A percentile compares a stretch with the other conserved stretches of the same genome.
phyloP scores from a whole-genome alignment of 2,888 invertebrate species.

The Nebria brevicollis region DNA sequence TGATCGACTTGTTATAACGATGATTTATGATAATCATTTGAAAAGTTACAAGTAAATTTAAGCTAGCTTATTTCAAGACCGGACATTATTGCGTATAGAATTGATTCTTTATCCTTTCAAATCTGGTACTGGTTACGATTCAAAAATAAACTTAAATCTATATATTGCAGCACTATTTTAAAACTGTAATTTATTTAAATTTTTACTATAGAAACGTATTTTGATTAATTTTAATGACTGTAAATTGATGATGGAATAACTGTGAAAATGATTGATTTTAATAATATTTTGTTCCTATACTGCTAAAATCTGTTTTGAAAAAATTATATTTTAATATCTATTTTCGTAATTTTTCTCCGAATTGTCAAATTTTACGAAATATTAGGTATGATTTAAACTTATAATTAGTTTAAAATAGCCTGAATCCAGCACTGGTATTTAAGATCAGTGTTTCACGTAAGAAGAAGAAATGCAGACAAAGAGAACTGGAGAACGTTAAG shows the following conservation, averaged over 20 bases:
- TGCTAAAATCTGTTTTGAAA: no score
- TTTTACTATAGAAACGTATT: no score
- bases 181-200: no score
- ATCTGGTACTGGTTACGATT: background rate
- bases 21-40: conserved; percentile 9
- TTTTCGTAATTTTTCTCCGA: no score
- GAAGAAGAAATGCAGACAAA: background rate
- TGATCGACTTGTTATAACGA: conserved; percentile 14
- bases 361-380: no score
- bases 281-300: no score
- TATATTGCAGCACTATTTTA: no score
- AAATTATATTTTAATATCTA: no score
- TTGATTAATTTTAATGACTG: no score
- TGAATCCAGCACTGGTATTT: background rate
- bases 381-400: background rate
- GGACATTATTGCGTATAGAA: background rate
- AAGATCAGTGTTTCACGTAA: conserved; percentile 6
- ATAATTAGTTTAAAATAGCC: background rate
- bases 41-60: background rate
- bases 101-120: background rate
- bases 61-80: background rate
- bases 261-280: no score
- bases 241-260: no score
- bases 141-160: no score
- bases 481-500: conserved; percentile 8